Evolutionary conservation across 2,888 invertebrate species (phyloP), one percentile per base, ranked within the genome.

Genomic region (Spatulosminthurus flaviceps): DNA sequence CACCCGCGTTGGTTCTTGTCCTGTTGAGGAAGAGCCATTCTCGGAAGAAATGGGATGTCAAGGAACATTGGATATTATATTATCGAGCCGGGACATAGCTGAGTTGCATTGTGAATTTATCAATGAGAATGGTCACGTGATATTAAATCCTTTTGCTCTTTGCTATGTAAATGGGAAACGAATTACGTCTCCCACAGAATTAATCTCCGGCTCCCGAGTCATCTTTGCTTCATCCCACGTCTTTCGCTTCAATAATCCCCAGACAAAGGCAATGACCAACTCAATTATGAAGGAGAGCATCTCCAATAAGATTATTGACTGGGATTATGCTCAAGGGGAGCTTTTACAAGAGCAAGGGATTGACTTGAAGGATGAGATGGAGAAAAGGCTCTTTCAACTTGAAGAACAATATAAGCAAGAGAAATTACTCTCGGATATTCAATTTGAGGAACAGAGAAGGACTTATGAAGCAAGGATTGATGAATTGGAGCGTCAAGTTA

Each of bases 211-310:
- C 0, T 96, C 96, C 0, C 92, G 99, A 79, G 97, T 99, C 41
- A 99, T 99, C 87, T 91, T 99, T 80, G 99, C 99, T 84, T 98
- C 97, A 89, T 97, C 97, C 90, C 99, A 99, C 89, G 99, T 99
- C 82, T 99, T 99, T 90, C 92, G 99, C 82, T 99, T 98, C 89
- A 98, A 97, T 86, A 96, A 99, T 89, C 99, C 99, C 0, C 79
- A 76, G 22, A 19, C 64, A 9, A 90, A 94, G 91, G 29, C 66
- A 13, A 90, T 94, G 91, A 61, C 66, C 1, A 73, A 64, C 41
- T 91, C 82, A 71, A 81, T 67, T 61, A 67, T 78, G 66, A 71
- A 75, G 64, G 76, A 81, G 77, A 78, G 80, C 79, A 29, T 79
- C 73, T 78, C 78, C 71, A 79, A 81, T 71, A 80, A 81, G 34